phyloP scores from a whole-genome alignment of 2,113 vertebrate species.

The Pycnonotus jocosus region DNA sequence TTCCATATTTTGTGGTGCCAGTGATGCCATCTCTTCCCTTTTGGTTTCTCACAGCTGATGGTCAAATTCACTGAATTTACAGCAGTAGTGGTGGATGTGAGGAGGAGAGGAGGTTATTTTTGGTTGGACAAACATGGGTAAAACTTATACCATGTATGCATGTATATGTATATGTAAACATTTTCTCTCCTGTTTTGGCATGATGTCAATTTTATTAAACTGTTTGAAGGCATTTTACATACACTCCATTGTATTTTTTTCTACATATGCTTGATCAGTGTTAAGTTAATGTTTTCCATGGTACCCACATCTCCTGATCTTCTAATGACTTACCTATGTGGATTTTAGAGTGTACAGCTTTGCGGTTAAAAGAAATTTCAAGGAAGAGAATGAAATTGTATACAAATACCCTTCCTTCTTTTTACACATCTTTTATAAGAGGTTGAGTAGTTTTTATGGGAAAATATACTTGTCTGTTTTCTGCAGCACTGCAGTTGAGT shows the following conservation, averaged over 20 bases:
- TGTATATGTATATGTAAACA: rapidly evolving
- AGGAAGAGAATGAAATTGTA: background rate
- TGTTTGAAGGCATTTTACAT: background rate
- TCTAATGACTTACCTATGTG: background rate
- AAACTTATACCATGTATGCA: background rate
- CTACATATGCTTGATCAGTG: background rate
- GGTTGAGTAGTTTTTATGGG: background rate
- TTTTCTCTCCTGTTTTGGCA: background rate
- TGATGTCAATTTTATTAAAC: background rate
- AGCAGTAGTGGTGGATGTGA: background rate
- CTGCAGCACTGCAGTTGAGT: background rate
- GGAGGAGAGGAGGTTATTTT: background rate
- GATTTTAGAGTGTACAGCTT: background rate
- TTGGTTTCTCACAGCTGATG: background rate
- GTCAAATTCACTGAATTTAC: background rate
- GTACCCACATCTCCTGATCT: background rate
- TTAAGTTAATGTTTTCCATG: background rate
- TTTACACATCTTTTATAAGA: background rate
- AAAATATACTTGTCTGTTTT: background rate
- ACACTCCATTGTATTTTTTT: background rate
- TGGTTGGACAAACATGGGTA: background rate
- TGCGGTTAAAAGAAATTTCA: background rate
- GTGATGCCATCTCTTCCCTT: background rate
- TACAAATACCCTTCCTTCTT: background rate
- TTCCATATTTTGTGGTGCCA: background rate